Percentiles rank a stretch among this genome's conserved stretches.
phyloP scores from a whole-genome alignment of 2,797 vertebrate species.

The Sebastes nivosus region DNA sequence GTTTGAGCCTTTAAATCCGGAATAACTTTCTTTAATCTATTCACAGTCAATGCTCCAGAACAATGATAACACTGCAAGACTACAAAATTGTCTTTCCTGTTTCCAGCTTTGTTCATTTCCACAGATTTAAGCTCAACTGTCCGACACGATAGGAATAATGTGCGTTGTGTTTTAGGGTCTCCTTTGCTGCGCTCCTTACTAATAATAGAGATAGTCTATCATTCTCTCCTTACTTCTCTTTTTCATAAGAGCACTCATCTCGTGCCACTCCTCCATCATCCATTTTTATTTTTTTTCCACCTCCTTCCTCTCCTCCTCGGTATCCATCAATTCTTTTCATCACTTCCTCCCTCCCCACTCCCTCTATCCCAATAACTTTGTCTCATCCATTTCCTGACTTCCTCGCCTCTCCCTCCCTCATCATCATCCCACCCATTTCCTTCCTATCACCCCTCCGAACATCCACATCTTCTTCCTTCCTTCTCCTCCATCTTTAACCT shows the following conservation, averaged over 20 bases:
- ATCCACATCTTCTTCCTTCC: conserved; percentile 45
- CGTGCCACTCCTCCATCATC: conserved; percentile 75
- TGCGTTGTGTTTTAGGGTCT: conserved; percentile 27
- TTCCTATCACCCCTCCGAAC: conserved; percentile 58
- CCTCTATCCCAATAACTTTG: conserved; percentile 70
- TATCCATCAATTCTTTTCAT: conserved; percentile 75
- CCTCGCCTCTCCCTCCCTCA: conserved; percentile 56
- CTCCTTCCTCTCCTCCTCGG: conserved; percentile 63
- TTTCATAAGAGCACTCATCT: conserved; percentile 77
- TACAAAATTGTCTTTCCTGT: conserved; percentile 41
- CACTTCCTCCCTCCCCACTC: conserved; percentile 51
- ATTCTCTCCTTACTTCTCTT: conserved; percentile 62
- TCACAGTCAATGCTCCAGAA: conserved; percentile 6
- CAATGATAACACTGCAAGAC: neutral
- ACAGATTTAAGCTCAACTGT: conserved; percentile 48
- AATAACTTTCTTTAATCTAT: conserved; percentile 26
- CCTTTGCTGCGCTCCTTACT: conserved; percentile 37
- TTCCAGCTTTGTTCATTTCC: conserved; percentile 60
- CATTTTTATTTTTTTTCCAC: conserved; percentile 62
- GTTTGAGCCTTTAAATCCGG: neutral
- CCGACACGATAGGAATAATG: conserved; percentile 38
- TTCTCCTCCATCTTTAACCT: conserved; percentile 49
- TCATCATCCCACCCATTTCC: conserved; percentile 68
- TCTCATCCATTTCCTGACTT: conserved; percentile 77
- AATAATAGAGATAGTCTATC: conserved; percentile 61